Base-by-base conservation (phyloP, 2,797 vertebrate genomes). In the Hydrophis major region DNA sequence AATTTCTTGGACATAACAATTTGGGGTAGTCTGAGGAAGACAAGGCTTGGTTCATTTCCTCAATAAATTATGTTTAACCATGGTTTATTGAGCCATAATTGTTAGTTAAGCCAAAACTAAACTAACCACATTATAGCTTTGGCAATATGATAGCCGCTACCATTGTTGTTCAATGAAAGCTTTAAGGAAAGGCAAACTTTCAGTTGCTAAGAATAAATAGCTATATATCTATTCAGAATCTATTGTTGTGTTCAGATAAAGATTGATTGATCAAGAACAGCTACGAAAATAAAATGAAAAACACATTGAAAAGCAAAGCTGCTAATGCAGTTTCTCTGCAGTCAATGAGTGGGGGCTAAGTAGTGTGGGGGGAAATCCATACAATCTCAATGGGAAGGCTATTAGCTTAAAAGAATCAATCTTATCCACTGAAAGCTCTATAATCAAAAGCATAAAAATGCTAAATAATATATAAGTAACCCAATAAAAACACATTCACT, bases 371-470 rank as follows among this genome's bases (percentile, higher is more conserved):
- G 13, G 2, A 55, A 91, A 91, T 87, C 83, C 47, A 56, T 87
- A 92, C 20, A 92, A 66, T 53, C 60, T 87, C 59, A 60, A 56
- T 11, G 50, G 86, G 83, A 63, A 66, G 86, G 60, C 59, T 87
- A 87, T 91, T 91, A 91, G 87, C 59, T 92, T 37, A 63, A 92
- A 92, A 92, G 59, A 55, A 87, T 87, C 59, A 55, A 66, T 92
- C 83, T 57, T 78, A 66, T 92, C 86, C 60, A 14, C 53, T 92
- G 50, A 92, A 92, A 92, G 86, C 59, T 50, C 74, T 60, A 32
- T 63, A 87, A 66, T 92, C 60, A 56, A 27, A 56, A 60, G n/a
- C 91, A 92, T 55, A 63, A 63, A 87, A 87, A 87, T 14, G 37
- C 4, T 25, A 27, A 4, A 66, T 87, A 87, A 87, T 55, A 63